These are phyloP conservation scores for Allacma fusca DNA, from an alignment of 2,888 invertebrate genomes.

Conservation along the genomic window DNA sequence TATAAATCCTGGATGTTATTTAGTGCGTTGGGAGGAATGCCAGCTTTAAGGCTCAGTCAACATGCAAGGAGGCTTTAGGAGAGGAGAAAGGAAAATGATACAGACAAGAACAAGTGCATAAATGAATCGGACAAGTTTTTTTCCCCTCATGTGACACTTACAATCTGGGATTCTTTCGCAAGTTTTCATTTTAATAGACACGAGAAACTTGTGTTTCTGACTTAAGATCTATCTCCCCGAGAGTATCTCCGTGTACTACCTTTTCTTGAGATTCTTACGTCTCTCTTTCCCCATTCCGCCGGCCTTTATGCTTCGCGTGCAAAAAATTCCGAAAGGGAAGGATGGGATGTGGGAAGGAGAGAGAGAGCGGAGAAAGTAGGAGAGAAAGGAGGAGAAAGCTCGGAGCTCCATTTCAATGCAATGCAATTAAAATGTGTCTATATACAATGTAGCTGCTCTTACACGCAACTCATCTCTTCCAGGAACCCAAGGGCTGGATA, in stretches of 20 bases:
- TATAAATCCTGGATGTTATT: no score
- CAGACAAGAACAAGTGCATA: not conserved
- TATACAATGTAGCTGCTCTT: no score
- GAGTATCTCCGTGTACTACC: no score
- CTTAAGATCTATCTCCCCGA: not conserved
- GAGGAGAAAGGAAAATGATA: not conserved
- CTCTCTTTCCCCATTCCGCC: no score
- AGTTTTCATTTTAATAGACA: not conserved
- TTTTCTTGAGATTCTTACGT: no score
- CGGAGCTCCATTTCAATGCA: no score
- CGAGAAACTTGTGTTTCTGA: conserved; percentile 3
- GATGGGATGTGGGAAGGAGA: not conserved
- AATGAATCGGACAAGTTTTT: conserved; percentile 7
- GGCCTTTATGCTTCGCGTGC: conserved; percentile 19
- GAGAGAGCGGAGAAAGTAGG: not conserved
- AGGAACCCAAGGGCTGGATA: conserved; percentile 17
- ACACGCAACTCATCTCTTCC: conserved; percentile 1
- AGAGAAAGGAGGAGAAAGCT: no score
- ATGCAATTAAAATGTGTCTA: not conserved
- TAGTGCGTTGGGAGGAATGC: no score
- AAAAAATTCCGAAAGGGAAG: not conserved
- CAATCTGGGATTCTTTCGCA: not conserved
- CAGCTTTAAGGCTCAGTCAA: not conserved
- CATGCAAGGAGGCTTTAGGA: not conserved
- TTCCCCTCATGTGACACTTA: not conserved